These are phyloP conservation scores for Urocynchramus pylzowi DNA, from an alignment of 2,113 vertebrate species.

Conservation along the genomic window DNA sequence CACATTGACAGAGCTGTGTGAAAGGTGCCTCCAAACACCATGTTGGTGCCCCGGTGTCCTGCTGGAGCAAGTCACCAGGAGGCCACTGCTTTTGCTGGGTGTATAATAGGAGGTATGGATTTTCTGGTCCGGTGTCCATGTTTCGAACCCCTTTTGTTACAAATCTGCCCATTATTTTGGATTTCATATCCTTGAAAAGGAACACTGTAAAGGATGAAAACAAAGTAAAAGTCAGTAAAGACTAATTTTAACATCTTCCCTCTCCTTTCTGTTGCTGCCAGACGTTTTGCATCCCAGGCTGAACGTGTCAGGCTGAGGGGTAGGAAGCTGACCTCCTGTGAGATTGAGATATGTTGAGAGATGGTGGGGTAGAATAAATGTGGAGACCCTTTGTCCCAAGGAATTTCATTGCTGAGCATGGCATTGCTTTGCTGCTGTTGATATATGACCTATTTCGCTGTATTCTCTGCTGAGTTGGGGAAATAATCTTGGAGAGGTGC, in stretches of 20 bases:
- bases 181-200: background rate
- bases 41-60: background rate
- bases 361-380: background rate
- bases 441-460: background rate
- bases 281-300: background rate
- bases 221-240: background rate
- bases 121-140: background rate
- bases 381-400: background rate
- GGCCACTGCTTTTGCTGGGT: background rate
- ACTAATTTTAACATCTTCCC: background rate
- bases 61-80: background rate
- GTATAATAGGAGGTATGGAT: rapidly evolving
- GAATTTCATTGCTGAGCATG: background rate
- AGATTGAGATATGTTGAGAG: background rate
- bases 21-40: background rate
- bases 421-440: background rate
- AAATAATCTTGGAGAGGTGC: background rate
- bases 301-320: background rate
- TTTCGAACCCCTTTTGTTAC: background rate
- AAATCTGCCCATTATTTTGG: background rate
- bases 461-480: background rate
- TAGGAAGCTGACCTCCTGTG: background rate
- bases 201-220: background rate
- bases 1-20: background rate
- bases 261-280: background rate